phyloP scores from a whole-genome alignment of 2,888 invertebrate species.

The Melanargia galathea region DNA sequence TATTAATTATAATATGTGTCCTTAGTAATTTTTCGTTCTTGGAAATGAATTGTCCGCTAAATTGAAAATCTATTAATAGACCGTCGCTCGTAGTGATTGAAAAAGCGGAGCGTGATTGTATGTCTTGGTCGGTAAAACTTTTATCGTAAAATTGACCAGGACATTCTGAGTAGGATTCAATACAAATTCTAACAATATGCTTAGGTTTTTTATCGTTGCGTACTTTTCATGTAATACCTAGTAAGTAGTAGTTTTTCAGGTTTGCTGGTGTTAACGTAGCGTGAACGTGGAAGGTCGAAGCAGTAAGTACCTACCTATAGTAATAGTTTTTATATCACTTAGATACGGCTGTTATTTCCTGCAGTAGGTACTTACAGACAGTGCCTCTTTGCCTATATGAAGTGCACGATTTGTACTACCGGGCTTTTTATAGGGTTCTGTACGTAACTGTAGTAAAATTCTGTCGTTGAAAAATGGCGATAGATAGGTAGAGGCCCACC shows the following conservation, averaged over 20 bases:
- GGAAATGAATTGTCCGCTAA: constrained; percentile 10
- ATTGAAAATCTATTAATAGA: constrained; percentile 19
- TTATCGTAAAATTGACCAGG: constrained; percentile 13
- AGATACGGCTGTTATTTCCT: neutral
- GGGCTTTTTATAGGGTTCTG: too few species aligned
- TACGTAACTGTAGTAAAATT: too few species aligned
- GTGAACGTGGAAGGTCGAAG: neutral
- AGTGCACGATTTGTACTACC: too few species aligned
- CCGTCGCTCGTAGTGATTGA: neutral
- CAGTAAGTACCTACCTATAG: neutral
- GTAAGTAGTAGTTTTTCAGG: neutral
- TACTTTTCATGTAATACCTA: neutral
- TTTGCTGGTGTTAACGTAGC: neutral
- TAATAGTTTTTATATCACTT: neutral
- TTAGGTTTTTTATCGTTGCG: neutral
- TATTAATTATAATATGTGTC: too few species aligned
- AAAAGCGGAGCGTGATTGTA: constrained; percentile 15
- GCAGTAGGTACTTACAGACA: too few species aligned
- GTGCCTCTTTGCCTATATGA: too few species aligned
- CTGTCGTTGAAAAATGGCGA: too few species aligned
- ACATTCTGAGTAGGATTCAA: neutral
- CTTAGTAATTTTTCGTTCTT: neutral
- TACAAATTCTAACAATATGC: constrained; percentile 4
- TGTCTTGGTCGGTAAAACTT: neutral
- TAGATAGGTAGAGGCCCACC: too few species aligned